Evolutionary conservation across 2,113 vertebrate species (phyloP).

Genomic region (Engystomops pustulosus): DNA sequence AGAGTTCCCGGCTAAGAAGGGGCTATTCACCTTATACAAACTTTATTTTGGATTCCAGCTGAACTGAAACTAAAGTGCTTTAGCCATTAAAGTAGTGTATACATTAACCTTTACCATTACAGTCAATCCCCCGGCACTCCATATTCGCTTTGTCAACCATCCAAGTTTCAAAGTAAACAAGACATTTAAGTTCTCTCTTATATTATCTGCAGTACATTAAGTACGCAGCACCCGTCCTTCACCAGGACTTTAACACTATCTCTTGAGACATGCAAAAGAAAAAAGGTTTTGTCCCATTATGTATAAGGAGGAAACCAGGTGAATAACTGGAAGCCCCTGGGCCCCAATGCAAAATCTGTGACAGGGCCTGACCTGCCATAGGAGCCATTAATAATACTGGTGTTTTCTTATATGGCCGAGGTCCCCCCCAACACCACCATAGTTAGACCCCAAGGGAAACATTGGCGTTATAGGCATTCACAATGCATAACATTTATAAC

Average conservation of each 20-base stretch:
- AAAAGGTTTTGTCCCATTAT: neutral
- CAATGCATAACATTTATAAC: too few species aligned
- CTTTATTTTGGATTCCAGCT: slow-evolving; percentile 42
- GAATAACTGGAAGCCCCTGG: neutral
- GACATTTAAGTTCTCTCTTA: slow-evolving; percentile 24
- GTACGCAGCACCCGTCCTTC: neutral
- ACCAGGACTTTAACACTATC: slow-evolving; percentile 3
- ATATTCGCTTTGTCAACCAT: slow-evolving; percentile 39
- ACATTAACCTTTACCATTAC: slow-evolving; percentile 48
- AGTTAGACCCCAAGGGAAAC: too few species aligned
- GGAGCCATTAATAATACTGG: neutral
- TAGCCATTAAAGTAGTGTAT: slow-evolving; percentile 40
- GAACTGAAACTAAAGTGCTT: slow-evolving; percentile 43
- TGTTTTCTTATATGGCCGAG: neutral
- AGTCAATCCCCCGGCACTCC: slow-evolving; percentile 13
- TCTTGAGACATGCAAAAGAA: slow-evolving; percentile 7
- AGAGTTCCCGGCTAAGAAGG: slow-evolving; percentile 5
- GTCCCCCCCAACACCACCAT: too few species aligned
- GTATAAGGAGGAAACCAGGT: neutral
- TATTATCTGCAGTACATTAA: slow-evolving; percentile 49
- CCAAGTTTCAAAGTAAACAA: slow-evolving; percentile 53
- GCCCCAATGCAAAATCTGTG: neutral
- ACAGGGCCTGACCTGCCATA: neutral
- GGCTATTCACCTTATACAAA: slow-evolving; percentile 49
- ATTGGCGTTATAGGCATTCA: too few species aligned